phyloP scores from a whole-genome alignment of 2,888 invertebrate species.

The Perdita meconis region DNA sequence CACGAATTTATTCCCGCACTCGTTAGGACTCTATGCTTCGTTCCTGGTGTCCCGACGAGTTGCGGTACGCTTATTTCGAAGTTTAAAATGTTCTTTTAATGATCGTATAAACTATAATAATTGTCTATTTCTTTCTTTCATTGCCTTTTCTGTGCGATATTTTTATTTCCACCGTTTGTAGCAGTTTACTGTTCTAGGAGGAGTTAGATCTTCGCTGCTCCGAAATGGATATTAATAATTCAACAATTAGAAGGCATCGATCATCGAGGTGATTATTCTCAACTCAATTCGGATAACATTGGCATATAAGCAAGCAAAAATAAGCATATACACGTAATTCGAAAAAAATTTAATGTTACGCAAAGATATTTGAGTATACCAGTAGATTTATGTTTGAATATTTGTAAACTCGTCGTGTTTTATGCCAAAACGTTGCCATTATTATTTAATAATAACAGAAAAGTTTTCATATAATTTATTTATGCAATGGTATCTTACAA shows the following conservation, averaged over 20 bases:
- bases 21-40: constrained; percentile 59
- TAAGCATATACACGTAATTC: no score
- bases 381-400: no score
- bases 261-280: constrained; percentile 78
- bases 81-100: not conserved
- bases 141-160: not conserved
- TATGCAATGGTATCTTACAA: not conserved
- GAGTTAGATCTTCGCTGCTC: constrained; percentile 81
- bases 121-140: not conserved
- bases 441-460: no score
- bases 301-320: no score
- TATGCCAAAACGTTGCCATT: no score
- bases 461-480: not conserved
- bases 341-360: no score
- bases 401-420: no score
- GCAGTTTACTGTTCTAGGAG: constrained; percentile 80
- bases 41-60: constrained; percentile 63
- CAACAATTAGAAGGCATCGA: constrained; percentile 75
- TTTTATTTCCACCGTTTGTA: constrained; percentile 75
- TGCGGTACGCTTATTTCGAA: constrained; percentile 23
- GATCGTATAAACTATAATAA: not conserved
- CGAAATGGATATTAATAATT: constrained; percentile 77
- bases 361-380: no score
- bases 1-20: constrained; percentile 30
- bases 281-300: no score